These are phyloP conservation scores for Macaria notata DNA, from an alignment of 2,888 invertebrate species.

Conservation along the genomic window DNA sequence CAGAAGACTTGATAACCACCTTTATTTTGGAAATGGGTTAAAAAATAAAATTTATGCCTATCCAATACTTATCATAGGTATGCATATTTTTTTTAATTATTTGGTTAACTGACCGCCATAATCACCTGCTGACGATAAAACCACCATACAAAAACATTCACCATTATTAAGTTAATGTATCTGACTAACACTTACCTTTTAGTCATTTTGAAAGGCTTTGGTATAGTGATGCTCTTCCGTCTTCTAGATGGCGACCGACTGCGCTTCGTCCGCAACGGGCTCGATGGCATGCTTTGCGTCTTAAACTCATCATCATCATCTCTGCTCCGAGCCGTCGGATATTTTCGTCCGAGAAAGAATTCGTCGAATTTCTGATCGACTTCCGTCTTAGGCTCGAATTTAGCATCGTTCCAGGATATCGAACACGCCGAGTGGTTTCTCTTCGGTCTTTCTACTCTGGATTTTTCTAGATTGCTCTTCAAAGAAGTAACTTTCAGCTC, in stretches of 20 bases:
- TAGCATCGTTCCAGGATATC: constrained; percentile 74
- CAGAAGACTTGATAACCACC: too few species aligned
- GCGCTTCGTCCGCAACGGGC: constrained; percentile 73
- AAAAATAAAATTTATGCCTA: too few species aligned
- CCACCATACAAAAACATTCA: too few species aligned
- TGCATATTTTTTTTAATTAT: too few species aligned
- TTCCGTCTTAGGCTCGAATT: constrained; percentile 57
- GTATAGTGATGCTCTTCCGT: constrained; percentile 78
- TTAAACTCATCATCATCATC: constrained; percentile 58
- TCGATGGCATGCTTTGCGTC: constrained; percentile 83
- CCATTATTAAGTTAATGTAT: too few species aligned
- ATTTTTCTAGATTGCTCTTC: constrained; percentile 49
- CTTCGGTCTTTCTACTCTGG: constrained; percentile 55
- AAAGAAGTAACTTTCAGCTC: constrained; percentile 46
- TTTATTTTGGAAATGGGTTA: too few species aligned
- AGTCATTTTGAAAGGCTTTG: constrained; percentile 87
- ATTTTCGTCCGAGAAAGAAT: constrained; percentile 59
- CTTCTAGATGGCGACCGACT: constrained; percentile 50
- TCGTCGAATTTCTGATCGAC: constrained; percentile 67
- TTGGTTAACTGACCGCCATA: too few species aligned
- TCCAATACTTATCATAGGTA: too few species aligned
- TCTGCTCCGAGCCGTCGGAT: constrained; percentile 33
- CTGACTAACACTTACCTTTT: constrained; percentile 75
- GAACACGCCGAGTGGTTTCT: constrained; percentile 74
- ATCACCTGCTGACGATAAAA: background rate